A percentile compares a stretch with the other conserved stretches of the same genome.
Evolutionary conservation across 2,888 invertebrate species (phyloP).

Genomic region (Onchidella celtica): DNA sequence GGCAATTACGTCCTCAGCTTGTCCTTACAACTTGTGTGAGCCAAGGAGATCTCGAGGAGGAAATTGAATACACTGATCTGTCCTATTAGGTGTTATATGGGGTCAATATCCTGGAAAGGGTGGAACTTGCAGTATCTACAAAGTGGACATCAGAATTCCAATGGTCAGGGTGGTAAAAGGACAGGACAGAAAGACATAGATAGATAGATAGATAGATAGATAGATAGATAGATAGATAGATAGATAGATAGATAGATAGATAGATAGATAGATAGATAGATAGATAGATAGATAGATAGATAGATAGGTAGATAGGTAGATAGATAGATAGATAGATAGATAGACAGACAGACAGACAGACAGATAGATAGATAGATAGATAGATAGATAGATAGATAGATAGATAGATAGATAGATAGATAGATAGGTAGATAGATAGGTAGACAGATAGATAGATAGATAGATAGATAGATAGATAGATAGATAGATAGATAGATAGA

Average conservation of each 20-base stretch:
- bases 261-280: background rate
- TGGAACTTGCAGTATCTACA: too few relatives aligned
- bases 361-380: background rate
- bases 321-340: background rate
- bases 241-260: constrained; percentile 11
- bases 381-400: background rate
- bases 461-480: background rate
- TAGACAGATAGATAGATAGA: background rate
- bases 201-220: constrained; percentile 2
- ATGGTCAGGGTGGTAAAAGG: too few relatives aligned
- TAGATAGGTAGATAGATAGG: background rate
- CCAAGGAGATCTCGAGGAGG: too few relatives aligned
- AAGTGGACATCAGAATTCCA: too few relatives aligned
- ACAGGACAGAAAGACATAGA: too few relatives aligned
- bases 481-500: background rate
- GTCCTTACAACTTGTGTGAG: too few relatives aligned
- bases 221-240: background rate
- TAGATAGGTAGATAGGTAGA: background rate
- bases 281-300: constrained; percentile 1
- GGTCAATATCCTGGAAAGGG: too few relatives aligned
- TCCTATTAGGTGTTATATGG: too few relatives aligned
- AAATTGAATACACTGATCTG: too few relatives aligned
- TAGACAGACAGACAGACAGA: background rate
- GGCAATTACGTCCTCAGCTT: too few relatives aligned
- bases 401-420: background rate